phyloP scores from a whole-genome alignment of 2,113 vertebrate species.

The Lampris megalopsis region DNA sequence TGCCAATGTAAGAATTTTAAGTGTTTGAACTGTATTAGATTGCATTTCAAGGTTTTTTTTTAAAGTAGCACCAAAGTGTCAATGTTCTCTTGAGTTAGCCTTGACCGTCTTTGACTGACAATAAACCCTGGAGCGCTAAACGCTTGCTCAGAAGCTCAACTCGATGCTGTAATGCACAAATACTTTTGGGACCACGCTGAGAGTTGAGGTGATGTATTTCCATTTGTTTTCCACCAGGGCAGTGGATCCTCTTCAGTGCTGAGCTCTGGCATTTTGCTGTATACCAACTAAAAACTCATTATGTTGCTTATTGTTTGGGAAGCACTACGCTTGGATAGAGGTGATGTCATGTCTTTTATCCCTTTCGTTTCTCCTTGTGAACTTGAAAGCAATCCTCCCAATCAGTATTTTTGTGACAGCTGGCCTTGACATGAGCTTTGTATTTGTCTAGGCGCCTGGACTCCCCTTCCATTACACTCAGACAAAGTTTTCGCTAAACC shows the following conservation, averaged over 20 bases:
- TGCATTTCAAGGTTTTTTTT: constrained; percentile 3
- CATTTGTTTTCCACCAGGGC: constrained; percentile 26
- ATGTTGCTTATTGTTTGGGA: not conserved
- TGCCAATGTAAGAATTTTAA: no score
- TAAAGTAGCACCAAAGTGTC: constrained; percentile 28
- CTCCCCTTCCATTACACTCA: constrained; percentile 4
- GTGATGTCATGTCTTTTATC: not conserved
- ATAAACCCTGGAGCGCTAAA: constrained; percentile 33
- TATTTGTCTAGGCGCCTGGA: not conserved
- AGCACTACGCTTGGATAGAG: not conserved
- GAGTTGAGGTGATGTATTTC: constrained; percentile 19
- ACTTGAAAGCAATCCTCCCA: constrained; percentile 12
- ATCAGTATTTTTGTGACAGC: constrained; percentile 18
- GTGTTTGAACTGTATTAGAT: no score
- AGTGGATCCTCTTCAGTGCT: constrained; percentile 34
- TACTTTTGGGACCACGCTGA: constrained; percentile 23
- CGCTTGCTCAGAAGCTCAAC: constrained; percentile 21
- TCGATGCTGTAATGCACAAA: constrained; percentile 33
- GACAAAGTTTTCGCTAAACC: constrained; percentile 36
- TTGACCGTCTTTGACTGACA: constrained; percentile 21
- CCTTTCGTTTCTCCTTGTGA: constrained; percentile 14
- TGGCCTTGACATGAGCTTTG: not conserved
- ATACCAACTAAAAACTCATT: constrained; percentile 15
- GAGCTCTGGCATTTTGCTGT: constrained; percentile 29
- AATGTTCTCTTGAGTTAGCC: constrained; percentile 25